Evolutionary conservation across 2,797 vertebrate species (phyloP).

Genomic region (Gorsachius magnificus): DNA sequence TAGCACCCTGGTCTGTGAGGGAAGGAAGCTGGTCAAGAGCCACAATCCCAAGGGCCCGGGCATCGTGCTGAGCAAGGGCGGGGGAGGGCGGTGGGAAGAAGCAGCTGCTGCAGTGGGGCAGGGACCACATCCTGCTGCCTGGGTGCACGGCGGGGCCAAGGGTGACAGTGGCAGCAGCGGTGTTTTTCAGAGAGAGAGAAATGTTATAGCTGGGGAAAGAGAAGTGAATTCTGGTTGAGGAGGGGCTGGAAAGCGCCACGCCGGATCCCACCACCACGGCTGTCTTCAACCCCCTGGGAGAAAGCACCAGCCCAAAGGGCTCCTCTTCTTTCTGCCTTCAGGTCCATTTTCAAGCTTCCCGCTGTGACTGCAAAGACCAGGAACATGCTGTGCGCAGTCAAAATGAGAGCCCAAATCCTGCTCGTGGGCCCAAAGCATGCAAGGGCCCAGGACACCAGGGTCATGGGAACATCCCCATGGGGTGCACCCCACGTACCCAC

Average conservation of each 20-base stretch:
- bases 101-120: neutral
- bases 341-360: neutral
- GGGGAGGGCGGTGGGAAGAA: neutral
- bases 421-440: accelerated
- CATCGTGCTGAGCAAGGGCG: neutral
- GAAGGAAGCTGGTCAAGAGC: neutral
- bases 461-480: neutral
- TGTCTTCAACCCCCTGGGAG: neutral
- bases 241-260: neutral
- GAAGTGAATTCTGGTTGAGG: neutral
- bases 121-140: neutral
- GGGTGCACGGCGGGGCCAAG: accelerated
- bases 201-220: neutral
- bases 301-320: neutral
- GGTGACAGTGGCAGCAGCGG: neutral
- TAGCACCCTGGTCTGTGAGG: accelerated
- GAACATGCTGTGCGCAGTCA: neutral
- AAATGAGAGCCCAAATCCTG: neutral
- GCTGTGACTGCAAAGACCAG: accelerated
- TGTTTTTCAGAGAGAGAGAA: neutral
- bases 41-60: neutral
- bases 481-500: accelerated
- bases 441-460: neutral
- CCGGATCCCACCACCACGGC: neutral
- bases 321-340: neutral